Evolutionary conservation across 2,113 vertebrate species (phyloP).

Genomic region (Murina feae): DNA sequence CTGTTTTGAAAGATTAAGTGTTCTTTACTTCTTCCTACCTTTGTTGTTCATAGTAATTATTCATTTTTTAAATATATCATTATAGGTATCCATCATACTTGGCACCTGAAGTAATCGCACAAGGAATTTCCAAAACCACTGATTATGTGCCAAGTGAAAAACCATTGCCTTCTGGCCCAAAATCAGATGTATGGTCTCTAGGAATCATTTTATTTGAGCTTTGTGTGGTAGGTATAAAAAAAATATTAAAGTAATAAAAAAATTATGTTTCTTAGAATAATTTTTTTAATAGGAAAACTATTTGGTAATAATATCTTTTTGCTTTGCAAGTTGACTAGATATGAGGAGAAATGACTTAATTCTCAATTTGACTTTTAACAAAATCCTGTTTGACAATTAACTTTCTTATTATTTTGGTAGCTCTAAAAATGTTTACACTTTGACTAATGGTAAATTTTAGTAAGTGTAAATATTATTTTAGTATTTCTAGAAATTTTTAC

Average conservation of each 20-base stretch:
- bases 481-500: not conserved
- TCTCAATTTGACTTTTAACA: not conserved
- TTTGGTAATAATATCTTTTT: slow-evolving; percentile 21
- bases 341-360: not conserved
- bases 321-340: not conserved
- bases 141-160: slow-evolving; percentile 86
- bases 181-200: slow-evolving; percentile 96
- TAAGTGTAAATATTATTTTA: not conserved
- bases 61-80: slow-evolving; percentile 38
- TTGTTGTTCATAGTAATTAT: not conserved
- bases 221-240: slow-evolving; percentile 87
- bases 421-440: not conserved
- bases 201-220: slow-evolving; percentile 96
- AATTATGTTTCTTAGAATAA: slow-evolving; percentile 3
- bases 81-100: slow-evolving; percentile 95
- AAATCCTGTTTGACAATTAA: not conserved
- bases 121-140: slow-evolving; percentile 86
- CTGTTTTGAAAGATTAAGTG: not conserved
- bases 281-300: not conserved
- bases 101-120: slow-evolving; percentile 96
- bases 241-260: slow-evolving; percentile 28
- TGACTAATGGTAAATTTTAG: not conserved
- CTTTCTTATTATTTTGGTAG: slow-evolving; percentile 17
- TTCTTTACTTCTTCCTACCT: not conserved
- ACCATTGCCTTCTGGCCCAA: slow-evolving; percentile 91